These are phyloP conservation scores for Oncopodura yosiiana DNA, from an alignment of 1,140 invertebrate genomes.

Conservation along the genomic window DNA sequence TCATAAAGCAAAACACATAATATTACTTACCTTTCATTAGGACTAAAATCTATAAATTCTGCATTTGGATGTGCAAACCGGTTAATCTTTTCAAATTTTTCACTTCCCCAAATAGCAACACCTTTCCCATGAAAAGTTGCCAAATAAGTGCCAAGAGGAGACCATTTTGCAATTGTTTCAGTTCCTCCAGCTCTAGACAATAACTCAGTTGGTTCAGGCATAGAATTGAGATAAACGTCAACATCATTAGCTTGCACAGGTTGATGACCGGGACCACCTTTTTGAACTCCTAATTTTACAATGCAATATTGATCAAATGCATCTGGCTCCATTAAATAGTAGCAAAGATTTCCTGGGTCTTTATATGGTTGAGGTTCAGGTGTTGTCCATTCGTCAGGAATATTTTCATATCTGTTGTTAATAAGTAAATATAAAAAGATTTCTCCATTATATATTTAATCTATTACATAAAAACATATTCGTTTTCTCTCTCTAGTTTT, in stretches of 20 bases:
- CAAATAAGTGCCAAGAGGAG: conserved; percentile 89
- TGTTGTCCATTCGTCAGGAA: conserved; percentile 84
- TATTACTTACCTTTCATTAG: conserved; percentile 71
- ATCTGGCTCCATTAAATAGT: conserved; percentile 83
- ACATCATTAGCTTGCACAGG: conserved; percentile 51
- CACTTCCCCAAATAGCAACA: conserved; percentile 93
- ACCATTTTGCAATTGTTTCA: conserved; percentile 93
- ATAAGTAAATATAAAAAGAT: conserved; percentile 20
- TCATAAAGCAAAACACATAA: not conserved
- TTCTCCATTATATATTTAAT: not conserved
- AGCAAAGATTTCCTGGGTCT: conserved; percentile 78
- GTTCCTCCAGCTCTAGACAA: conserved; percentile 86
- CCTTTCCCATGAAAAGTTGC: conserved; percentile 91
- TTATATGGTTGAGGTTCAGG: conserved; percentile 77
- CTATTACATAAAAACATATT: conserved; percentile 5
- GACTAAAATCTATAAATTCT: conserved; percentile 94
- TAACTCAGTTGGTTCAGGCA: conserved; percentile 71
- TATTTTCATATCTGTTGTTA: conserved; percentile 71
- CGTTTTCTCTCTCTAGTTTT: no score
- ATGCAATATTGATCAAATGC: conserved; percentile 92
- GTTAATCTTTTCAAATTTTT: conserved; percentile 81
- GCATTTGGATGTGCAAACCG: conserved; percentile 84
- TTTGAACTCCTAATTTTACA: conserved; percentile 51
- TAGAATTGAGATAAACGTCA: conserved; percentile 79
- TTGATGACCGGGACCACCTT: conserved; percentile 9